These are phyloP conservation scores for Odobenus rosmarus DNA, from an alignment of 2,113 vertebrate species.

Conservation along the genomic window DNA sequence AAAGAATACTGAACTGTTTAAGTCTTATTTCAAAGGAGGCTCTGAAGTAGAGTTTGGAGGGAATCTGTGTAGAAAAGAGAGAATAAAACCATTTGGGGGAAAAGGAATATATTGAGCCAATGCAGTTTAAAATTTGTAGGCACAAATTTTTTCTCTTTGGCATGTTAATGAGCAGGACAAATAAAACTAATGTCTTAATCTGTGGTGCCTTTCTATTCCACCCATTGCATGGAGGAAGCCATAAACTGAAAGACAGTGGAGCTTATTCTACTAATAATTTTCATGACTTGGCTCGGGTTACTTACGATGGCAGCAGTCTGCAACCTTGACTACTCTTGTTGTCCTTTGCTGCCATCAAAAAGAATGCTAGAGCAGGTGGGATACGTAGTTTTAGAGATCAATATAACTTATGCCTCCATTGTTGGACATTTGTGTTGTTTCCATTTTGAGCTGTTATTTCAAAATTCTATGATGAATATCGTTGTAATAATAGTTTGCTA, in stretches of 20 bases:
- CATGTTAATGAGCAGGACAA: not conserved
- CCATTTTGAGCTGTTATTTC: not conserved
- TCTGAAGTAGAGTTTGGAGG: not conserved
- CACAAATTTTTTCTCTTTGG: not conserved
- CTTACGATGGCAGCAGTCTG: not conserved
- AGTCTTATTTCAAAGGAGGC: not conserved
- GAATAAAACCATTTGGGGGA: not conserved
- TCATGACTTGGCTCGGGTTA: not conserved
- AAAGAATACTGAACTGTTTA: not conserved
- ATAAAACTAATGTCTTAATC: not conserved
- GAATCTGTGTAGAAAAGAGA: not conserved
- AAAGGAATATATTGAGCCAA: not conserved
- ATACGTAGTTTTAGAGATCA: not conserved
- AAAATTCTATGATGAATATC: not conserved
- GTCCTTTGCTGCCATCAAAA: not conserved
- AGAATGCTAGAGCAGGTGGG: not conserved
- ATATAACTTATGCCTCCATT: not conserved
- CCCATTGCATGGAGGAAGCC: not conserved
- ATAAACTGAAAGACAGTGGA: not conserved
- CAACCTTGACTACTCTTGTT: not conserved
- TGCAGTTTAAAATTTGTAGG: not conserved
- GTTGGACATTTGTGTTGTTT: not conserved
- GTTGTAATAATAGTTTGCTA: not conserved
- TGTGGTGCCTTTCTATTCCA: not conserved
- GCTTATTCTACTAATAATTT: not conserved